Percentiles rank a stretch among this genome's conserved stretches.
Evolutionary conservation across 2,113 vertebrate species (phyloP).

Genomic region (Melanocharis versteri): DNA sequence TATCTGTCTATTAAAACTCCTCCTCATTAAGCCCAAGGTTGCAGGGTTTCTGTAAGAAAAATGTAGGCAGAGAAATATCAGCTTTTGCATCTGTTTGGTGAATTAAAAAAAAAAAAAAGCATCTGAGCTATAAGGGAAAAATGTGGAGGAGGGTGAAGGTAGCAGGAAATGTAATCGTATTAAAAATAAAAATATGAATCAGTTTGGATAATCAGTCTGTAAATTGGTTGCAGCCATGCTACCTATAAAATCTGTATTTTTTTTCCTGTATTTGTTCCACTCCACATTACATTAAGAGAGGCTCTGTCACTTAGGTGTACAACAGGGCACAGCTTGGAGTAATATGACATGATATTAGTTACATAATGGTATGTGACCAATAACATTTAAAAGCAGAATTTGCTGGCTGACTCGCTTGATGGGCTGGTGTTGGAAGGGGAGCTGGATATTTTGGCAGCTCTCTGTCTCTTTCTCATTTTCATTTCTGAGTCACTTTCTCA

Average conservation of each 20-base stretch:
- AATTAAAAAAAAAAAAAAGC: not conserved
- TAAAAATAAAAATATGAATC: slow-evolving; percentile 9
- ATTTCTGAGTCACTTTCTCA: slow-evolving; percentile 34
- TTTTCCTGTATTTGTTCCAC: not conserved
- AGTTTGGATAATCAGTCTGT: not conserved
- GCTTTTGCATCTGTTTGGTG: slow-evolving; percentile 45
- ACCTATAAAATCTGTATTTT: not conserved
- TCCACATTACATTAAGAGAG: not conserved
- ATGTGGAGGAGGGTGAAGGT: not conserved
- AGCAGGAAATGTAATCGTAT: slow-evolving; percentile 1
- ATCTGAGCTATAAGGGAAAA: not conserved
- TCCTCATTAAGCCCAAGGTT: slow-evolving; percentile 58
- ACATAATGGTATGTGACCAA: slow-evolving; percentile 31
- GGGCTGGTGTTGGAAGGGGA: not conserved
- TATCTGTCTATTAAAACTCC: slow-evolving; percentile 63
- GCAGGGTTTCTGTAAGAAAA: slow-evolving; percentile 52
- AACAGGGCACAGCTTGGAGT: not conserved
- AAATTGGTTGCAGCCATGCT: not conserved
- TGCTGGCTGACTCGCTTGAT: not conserved
- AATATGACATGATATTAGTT: slow-evolving; percentile 24
- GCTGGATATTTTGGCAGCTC: not conserved
- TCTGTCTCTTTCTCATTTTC: not conserved
- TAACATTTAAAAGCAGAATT: slow-evolving; percentile 29
- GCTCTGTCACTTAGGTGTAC: not conserved
- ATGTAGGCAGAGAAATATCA: slow-evolving; percentile 44